Conservation (phyloP, 2,888 invertebrate genomes). For the Lepeophtheirus nordmannii region DNA sequence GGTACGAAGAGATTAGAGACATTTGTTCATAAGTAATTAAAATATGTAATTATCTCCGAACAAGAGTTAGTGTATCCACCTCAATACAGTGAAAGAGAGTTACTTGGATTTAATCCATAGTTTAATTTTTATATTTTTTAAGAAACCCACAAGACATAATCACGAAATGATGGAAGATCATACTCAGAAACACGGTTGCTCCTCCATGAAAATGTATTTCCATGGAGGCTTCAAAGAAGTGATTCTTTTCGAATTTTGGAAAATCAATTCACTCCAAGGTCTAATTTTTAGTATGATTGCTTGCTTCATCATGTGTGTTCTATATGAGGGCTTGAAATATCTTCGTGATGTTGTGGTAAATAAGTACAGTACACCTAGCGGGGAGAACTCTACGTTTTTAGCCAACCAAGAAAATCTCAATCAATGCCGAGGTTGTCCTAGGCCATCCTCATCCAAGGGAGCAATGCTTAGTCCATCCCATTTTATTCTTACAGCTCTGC, state of each 20-base stretch:
- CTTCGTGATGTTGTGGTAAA: constrained; percentile 38
- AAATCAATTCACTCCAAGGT: constrained; percentile 46
- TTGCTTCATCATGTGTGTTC: constrained; percentile 74
- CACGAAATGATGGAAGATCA: too few species aligned
- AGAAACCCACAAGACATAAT: too few species aligned
- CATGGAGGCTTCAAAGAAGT: constrained; percentile 58
- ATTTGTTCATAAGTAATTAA: too few species aligned
- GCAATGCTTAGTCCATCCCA: constrained; percentile 64
- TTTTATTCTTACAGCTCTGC: constrained; percentile 67
- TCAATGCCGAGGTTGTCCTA: background rate
- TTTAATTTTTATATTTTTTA: too few species aligned
- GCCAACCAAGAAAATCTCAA: background rate
- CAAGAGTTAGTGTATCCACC: too few species aligned
- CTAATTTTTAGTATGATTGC: constrained; percentile 77
- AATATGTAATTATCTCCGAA: too few species aligned
- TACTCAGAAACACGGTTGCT: background rate
- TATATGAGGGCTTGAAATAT: constrained; percentile 92
- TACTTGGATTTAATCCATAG: too few species aligned
- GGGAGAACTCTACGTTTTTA: background rate
- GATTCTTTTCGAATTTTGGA: constrained; percentile 68
- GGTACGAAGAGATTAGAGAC: too few species aligned
- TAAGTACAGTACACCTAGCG: background rate
- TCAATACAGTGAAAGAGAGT: too few species aligned
- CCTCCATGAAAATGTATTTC: constrained; percentile 45
- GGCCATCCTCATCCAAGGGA: background rate